phyloP scores from a whole-genome alignment of 2,113 vertebrate genomes.

The Sphyrna mokarran region DNA sequence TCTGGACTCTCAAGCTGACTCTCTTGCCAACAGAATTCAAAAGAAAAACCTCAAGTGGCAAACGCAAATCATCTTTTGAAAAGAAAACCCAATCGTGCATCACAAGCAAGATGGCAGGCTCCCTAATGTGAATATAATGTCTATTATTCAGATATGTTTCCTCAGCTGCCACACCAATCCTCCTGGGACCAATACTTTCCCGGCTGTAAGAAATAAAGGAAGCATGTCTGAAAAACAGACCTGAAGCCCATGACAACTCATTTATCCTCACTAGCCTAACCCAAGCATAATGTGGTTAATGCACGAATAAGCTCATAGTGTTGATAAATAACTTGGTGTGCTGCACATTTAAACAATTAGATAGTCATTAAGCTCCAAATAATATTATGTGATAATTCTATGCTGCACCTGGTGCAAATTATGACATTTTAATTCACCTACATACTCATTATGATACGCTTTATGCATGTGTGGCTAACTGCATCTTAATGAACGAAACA shows the following conservation, averaged over 20 bases:
- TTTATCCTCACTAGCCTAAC: constrained; percentile 44
- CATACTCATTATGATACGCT: constrained; percentile 36
- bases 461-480: constrained; percentile 36
- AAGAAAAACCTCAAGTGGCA: constrained; percentile 42
- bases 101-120: constrained; percentile 39
- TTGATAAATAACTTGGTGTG: constrained; percentile 45
- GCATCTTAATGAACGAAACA: constrained; percentile 37
- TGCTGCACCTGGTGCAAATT: constrained; percentile 43
- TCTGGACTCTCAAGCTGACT: constrained; percentile 36
- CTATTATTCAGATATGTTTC: constrained; percentile 46
- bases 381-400: constrained; percentile 38
- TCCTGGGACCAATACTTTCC: constrained; percentile 41
- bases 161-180: constrained; percentile 41
- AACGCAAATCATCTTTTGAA: constrained; percentile 40
- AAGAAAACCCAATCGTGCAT: constrained; percentile 37
- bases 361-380: constrained; percentile 39
- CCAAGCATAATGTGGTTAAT: constrained; percentile 39
- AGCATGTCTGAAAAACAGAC: constrained; percentile 45
- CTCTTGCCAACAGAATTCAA: constrained; percentile 40
- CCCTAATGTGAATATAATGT: constrained; percentile 43
- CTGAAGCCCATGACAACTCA: constrained; percentile 46
- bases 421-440: constrained; percentile 40
- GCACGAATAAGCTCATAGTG: constrained; percentile 39
- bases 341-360: constrained; percentile 52
- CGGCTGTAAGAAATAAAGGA: constrained; percentile 44